phyloP scores from a whole-genome alignment of 2,113 vertebrate genomes.

The Semnornis frantzii region DNA sequence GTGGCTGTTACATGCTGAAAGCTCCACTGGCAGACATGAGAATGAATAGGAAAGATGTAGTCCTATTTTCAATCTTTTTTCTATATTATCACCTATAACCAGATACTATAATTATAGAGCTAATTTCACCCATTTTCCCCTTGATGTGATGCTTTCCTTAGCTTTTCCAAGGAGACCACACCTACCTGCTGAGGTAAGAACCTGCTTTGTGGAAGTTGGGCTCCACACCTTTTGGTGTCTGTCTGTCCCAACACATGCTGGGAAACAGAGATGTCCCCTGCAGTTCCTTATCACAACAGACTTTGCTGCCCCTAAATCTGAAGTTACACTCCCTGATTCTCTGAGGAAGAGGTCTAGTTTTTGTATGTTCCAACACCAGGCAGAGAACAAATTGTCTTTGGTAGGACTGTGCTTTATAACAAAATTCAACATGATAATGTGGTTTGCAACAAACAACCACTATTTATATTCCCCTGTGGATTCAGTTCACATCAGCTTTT shows the following conservation, averaged over 20 bases:
- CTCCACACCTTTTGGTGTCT: accelerated
- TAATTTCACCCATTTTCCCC: background rate
- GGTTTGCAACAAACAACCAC: background rate
- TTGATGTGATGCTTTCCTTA: accelerated
- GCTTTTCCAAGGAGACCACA: background rate
- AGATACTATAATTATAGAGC: background rate
- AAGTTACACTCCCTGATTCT: background rate
- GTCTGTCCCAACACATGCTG: background rate
- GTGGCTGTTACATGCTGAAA: background rate
- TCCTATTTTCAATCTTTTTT: background rate
- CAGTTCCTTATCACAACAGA: background rate
- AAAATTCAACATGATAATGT: background rate
- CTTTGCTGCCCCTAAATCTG: background rate
- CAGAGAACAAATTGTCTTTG: background rate
- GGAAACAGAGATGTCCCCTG: background rate
- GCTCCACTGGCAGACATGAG: background rate
- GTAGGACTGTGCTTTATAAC: background rate
- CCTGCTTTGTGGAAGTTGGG: accelerated
- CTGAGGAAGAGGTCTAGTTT: background rate
- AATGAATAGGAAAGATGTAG: background rate
- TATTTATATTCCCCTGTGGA: background rate
- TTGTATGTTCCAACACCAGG: background rate
- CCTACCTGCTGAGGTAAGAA: background rate
- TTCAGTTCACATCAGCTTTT: background rate
- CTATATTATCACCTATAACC: background rate